Base-by-base conservation (phyloP, 1,140 invertebrate species). In the Drosophila ogumai region DNA sequence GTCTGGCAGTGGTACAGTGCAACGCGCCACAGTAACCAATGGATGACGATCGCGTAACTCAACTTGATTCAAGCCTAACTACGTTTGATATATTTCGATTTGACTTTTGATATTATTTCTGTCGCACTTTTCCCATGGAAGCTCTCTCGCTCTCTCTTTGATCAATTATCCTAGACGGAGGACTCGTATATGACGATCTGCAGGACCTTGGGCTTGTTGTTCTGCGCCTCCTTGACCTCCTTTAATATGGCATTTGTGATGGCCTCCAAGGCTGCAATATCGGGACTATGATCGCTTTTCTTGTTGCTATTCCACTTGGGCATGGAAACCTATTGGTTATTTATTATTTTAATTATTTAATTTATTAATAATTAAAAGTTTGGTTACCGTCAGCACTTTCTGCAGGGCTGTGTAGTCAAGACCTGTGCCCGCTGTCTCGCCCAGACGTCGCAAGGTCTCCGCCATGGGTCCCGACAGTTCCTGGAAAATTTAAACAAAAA, bases 101-200 rank as follows among this genome's bases (percentile, higher is more conserved):
- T 55, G n/a, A 22, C 19, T 25, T 38, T 34, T 43, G 41, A 78
- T 78, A 77, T 50, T 57, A 32, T 22, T 41, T 22, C 22, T 55
- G 17, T 56, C 59, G 56, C 34, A 58, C 40, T 64, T 60, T 52
- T 38, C 36, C 38, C 22, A 38, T 76, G 75, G 72, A 75, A 75
- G 72, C 66, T 55, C 74, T 55, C 13, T 36, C 17, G 34, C 12
- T 28, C 31, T 32, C 13, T 12, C 12, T 43, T 22, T 25, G 19
- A 44, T 44, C 22, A 15, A 25, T 2, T 32, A 28, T 8, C 15
- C 50, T 94, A 96, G 3, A 96, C 95, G 3, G 96, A 96, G 41
- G 96, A 96, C 91, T 97, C 96, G 91, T 97, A 97, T 91, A 97
- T 96, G 64, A 97, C 95, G 64, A 97, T 96, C 93, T 97, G 96